Percentiles rank a stretch among this genome's conserved stretches.
phyloP scores from a whole-genome alignment of 2,888 invertebrate species.

The Drosophila affinis region DNA sequence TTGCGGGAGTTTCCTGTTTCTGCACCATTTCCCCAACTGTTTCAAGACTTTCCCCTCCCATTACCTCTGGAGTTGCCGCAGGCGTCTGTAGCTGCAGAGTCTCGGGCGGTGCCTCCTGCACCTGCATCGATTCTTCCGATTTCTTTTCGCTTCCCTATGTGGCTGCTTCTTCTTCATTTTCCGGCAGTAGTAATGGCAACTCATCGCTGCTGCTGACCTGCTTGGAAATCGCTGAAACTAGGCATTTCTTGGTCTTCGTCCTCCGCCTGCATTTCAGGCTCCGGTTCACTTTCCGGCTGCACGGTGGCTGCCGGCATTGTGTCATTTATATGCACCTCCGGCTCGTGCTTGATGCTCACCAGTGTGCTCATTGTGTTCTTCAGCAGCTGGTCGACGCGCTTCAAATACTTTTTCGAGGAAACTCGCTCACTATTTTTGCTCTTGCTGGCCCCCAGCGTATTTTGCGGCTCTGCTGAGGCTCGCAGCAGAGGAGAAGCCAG shows the following conservation, averaged over 20 bases:
- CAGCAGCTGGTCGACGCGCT: slow-evolving; percentile 80
- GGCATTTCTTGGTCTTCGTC: slow-evolving; percentile 17
- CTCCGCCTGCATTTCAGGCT: slow-evolving; percentile 1
- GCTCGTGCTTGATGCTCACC: slow-evolving; percentile 83
- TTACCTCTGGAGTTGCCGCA: background rate
- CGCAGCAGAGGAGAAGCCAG: slow-evolving; percentile 71
- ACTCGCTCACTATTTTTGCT: slow-evolving; percentile 68
- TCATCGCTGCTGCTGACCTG: slow-evolving; percentile 56
- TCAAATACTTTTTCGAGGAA: slow-evolving; percentile 80
- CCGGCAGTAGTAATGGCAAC: slow-evolving; percentile 32
- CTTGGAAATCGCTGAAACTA: slow-evolving; percentile 46
- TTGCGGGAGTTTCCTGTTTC: background rate
- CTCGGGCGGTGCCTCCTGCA: background rate
- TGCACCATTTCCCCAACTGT: background rate
- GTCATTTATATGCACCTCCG: slow-evolving; percentile 73
- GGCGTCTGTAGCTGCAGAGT: background rate
- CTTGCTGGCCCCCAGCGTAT: slow-evolving; percentile 35
- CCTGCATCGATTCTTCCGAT: background rate
- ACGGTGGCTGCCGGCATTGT: slow-evolving; percentile 42
- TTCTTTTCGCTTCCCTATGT: background rate
- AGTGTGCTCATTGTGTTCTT: slow-evolving; percentile 81
- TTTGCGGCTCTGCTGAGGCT: slow-evolving; percentile 41
- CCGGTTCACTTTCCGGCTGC: slow-evolving; percentile 38
- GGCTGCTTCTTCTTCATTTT: background rate
- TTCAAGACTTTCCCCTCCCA: background rate